Base-by-base conservation (phyloP, 2,797 vertebrate genomes). In the Leucoraja ocellata region DNA sequence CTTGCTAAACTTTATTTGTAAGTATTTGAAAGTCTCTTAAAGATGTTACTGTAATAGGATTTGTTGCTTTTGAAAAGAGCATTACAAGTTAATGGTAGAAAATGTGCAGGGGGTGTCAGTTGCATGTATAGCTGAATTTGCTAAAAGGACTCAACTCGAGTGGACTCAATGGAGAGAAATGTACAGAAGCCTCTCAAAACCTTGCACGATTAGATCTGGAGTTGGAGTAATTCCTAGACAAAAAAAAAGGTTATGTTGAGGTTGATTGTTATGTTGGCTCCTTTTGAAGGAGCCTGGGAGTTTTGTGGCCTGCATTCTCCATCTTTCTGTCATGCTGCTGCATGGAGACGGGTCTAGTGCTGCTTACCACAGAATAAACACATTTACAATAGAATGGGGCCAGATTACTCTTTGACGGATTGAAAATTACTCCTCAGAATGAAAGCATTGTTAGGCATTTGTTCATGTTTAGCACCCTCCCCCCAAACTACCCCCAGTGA, bases 361-460 rank as follows among this genome's bases (percentile, higher is more conserved):
- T 9, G 76, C 94, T 93, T 93, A 88, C 94, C 93, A n/a, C 61
- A 83, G 95, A 95, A 80, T n/a, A 93, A 93, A 94, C 93, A 36
- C 94, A 93, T 95, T 95, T 94, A 94, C 95, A 95, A 94, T 95
- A 95, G 94, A 94, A 94, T 95, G 94, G 94, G 77, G 94, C 93
- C 78, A 94, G 94, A 93, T 95, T 94, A 36, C 65, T 0, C 93
- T 94, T 93, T 95, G 94, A 95, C 93, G 94, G 95, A 94, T 94
- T 95, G 94, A 95, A 94, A 95, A 95, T 94, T 93, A 36, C 90
- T 95, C 84, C 61, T 94, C 95, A 65, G 94, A 95, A 94, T 93
- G 94, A 94, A 94, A 93, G 94, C 95, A 95, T 95, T 96, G 94
- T 96, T 95, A 94, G 94, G 93, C 93, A 94, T 93, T 95, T 95